Conservation (phyloP, 2,888 invertebrate genomes). For the Epistrophe grossulariae region DNA sequence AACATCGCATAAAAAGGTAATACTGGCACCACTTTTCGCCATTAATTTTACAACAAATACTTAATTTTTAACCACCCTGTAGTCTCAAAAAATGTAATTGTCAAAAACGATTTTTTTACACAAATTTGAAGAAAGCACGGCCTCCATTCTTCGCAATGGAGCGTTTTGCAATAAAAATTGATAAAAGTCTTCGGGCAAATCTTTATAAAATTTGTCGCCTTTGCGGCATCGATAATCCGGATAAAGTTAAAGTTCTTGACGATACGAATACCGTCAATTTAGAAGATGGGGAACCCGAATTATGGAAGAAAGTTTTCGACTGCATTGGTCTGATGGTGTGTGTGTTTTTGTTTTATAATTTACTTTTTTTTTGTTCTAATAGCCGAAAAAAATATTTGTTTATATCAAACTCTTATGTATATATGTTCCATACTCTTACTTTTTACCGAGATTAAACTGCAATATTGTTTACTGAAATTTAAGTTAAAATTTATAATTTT, state of each 20-base stretch:
- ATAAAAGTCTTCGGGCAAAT: constrained; percentile 81
- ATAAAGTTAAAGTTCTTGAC: constrained; percentile 80
- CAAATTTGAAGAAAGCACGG: constrained; percentile 44
- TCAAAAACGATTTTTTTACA: constrained; percentile 72
- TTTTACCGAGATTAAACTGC: neutral
- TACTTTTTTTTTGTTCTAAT: constrained; percentile 9
- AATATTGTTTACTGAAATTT: constrained; percentile 3
- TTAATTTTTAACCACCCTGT: constrained; percentile 34
- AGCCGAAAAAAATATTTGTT: neutral
- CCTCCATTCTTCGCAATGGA: constrained; percentile 78
- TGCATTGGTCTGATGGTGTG: constrained; percentile 81
- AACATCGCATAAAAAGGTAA: neutral
- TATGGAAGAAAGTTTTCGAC: constrained; percentile 81
- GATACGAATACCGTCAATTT: constrained; percentile 71
- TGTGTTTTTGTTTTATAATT: constrained; percentile 61
- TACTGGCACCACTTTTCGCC: constrained; percentile 30
- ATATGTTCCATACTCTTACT: constrained; percentile 2
- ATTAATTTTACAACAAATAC: neutral
- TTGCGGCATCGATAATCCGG: constrained; percentile 83
- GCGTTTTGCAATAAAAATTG: constrained; percentile 83
- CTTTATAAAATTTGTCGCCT: constrained; percentile 83
- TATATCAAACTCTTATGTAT: neutral
- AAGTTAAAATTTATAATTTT: constrained; percentile 49
- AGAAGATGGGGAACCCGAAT: constrained; percentile 80
- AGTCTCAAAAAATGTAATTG: constrained; percentile 60